Percentiles rank a stretch among this genome's conserved stretches.
Evolutionary conservation across 1,140 invertebrate genomes (phyloP).

Genomic region (Drosophila simulans): DNA sequence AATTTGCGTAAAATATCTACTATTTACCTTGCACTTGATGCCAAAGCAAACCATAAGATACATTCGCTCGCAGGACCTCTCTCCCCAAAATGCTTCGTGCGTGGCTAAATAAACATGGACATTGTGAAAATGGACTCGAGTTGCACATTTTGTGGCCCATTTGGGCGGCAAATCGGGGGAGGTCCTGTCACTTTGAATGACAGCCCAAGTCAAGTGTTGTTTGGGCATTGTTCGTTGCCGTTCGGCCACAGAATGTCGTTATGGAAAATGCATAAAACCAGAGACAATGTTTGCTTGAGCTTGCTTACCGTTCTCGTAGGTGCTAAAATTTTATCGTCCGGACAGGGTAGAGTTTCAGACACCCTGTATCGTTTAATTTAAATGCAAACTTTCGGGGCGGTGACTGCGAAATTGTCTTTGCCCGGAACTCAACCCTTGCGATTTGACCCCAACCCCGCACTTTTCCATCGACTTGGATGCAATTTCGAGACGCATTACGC

Average conservation of each 20-base stretch:
- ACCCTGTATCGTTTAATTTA: constrained; percentile 64
- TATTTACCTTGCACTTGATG: constrained; percentile 83
- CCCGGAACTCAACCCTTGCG: neutral
- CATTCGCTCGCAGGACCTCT: constrained; percentile 28
- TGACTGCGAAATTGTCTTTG: constrained; percentile 72
- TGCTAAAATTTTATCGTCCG: constrained; percentile 74
- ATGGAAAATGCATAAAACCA: constrained; percentile 77
- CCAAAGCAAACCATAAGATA: constrained; percentile 74
- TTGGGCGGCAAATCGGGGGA: constrained; percentile 9
- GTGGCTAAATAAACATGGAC: constrained; percentile 75
- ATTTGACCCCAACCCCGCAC: constrained; percentile 3
- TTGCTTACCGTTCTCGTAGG: constrained; percentile 28
- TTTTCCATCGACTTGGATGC: constrained; percentile 42
- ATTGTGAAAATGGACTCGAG: constrained; percentile 75
- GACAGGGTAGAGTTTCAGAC: constrained; percentile 1
- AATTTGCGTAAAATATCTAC: constrained; percentile 82
- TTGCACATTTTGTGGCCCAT: constrained; percentile 76
- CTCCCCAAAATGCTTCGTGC: constrained; percentile 38
- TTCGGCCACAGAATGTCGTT: constrained; percentile 60
- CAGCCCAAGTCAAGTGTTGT: constrained; percentile 76
- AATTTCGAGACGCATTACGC: constrained; percentile 82
- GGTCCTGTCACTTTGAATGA: constrained; percentile 75
- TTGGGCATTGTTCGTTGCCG: constrained; percentile 57
- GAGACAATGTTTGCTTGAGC: constrained; percentile 65
- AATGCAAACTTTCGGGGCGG: constrained; percentile 70